Evolutionary conservation across 1,140 invertebrate species (phyloP), one percentile per base, ranked within the genome.

Genomic region (Pygmarrhopalites habei): DNA sequence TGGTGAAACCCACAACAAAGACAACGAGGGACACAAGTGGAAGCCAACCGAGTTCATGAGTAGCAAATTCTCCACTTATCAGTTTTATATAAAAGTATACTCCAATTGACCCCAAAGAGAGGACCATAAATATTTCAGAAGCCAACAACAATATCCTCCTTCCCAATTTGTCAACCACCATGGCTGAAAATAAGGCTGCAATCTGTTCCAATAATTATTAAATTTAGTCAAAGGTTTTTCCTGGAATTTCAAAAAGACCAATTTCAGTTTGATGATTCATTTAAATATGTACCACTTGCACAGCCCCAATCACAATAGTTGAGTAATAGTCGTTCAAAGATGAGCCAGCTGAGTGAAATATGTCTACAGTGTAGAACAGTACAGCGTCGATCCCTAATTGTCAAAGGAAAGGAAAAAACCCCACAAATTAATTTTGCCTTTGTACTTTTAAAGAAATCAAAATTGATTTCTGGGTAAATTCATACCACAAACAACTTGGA

Each of bases 361-460:
- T 81, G 7, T 74, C 71, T 1, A 77, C 76, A 2, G 78, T 74
- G 64, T 79, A 80, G 59, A 79, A 92, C 65, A 90, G 85, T n/a
- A 93, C 73, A 12, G 76, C 78, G 71, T 81, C 74, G 21, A 73
- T 67, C n/a, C 74, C 74, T 32, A 65, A 72, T 35, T 72, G 58
- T 28, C 73, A 72, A 73, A 93, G 90, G 75, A 92, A 88, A 71
- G 85, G 79, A 84, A 93, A 88, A 51, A 89, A 79, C 1, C 84
- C 82, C n/a, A n/a, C n/a, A n/a, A n/a, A n/a, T n/a, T n/a, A n/a
- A n/a, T n/a, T n/a, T n/a, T n/a, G n/a, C n/a, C n/a, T n/a, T n/a
- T n/a, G n/a, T n/a, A n/a, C n/a, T n/a, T n/a, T n/a, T 2, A 92
- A 78, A 19, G 83, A 83, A 39, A 90, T 83, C 5, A 89, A 73